Evolutionary conservation across 2,888 invertebrate species (phyloP).

Genomic region (Scaptodrosophila latifasciaeformis): DNA sequence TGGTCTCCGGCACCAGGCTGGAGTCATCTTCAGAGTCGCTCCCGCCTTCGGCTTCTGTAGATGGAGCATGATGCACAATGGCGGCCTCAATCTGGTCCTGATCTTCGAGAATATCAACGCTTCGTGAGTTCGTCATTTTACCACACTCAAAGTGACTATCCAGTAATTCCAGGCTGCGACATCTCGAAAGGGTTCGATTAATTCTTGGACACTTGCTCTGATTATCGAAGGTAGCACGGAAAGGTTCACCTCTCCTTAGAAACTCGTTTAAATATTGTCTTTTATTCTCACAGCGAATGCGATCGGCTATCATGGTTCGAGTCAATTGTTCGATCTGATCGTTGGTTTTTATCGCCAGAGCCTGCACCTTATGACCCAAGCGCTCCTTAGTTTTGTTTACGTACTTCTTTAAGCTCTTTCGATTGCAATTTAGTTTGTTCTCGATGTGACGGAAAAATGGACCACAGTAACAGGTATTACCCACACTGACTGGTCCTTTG

Average conservation of each 20-base stretch:
- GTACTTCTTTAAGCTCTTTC: conserved; percentile 78
- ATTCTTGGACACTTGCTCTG: conserved; percentile 75
- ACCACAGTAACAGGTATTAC: conserved; percentile 94
- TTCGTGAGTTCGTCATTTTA: conserved; percentile 75
- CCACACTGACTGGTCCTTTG: conserved; percentile 95
- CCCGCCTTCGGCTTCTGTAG: conserved; percentile 21
- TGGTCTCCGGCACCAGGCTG: background rate
- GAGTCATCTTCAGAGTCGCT: conserved; percentile 46
- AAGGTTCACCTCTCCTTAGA: conserved; percentile 80
- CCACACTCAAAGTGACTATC: conserved; percentile 68
- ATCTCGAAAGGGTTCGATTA: conserved; percentile 79
- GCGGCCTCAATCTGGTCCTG: conserved; percentile 48
- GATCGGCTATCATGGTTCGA: conserved; percentile 73
- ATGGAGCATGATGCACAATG: conserved; percentile 31
- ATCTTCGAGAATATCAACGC: conserved; percentile 76
- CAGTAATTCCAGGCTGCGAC: conserved; percentile 83
- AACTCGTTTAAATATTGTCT: conserved; percentile 83
- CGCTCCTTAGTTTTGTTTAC: conserved; percentile 87
- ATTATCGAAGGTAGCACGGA: conserved; percentile 77
- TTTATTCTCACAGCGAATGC: conserved; percentile 76
- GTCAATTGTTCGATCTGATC: conserved; percentile 83
- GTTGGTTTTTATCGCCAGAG: conserved; percentile 83
- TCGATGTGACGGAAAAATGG: conserved; percentile 93
- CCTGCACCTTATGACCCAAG: conserved; percentile 87
- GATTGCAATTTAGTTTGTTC: conserved; percentile 84